Percentiles rank a stretch among this genome's conserved stretches.
These are phyloP conservation scores for Calosoma granatense DNA, from an alignment of 1,140 invertebrate species.

Conservation along the genomic window DNA sequence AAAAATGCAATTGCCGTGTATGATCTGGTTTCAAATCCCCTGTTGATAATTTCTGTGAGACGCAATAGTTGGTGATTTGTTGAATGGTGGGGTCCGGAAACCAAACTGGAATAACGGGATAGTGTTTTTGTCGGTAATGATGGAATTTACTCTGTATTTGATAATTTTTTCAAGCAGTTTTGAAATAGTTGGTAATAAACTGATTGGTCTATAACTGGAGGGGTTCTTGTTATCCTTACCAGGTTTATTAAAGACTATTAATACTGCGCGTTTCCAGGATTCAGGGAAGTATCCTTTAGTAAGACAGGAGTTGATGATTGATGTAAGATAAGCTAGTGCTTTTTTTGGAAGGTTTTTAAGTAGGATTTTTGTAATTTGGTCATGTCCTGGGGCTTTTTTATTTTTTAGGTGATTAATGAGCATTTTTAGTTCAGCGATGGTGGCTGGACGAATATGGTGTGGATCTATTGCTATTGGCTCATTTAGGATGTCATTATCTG, in stretches of 20 bases:
- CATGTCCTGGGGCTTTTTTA: background rate
- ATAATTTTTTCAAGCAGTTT: slow-evolving; percentile 20
- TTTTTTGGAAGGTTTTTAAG: background rate
- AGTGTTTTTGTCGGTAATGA: background rate
- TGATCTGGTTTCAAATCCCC: slow-evolving; percentile 14
- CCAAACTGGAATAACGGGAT: slow-evolving; percentile 16
- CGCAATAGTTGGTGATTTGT: slow-evolving; percentile 18
- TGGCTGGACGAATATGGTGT: background rate
- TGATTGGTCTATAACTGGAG: slow-evolving; percentile 19
- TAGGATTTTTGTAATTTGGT: background rate
- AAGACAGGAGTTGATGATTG: too few species aligned
- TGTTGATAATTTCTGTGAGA: background rate
- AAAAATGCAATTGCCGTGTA: slow-evolving; percentile 21
- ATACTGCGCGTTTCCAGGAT: background rate
- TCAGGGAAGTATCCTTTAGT: slow-evolving; percentile 10
- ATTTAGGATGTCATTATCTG: background rate
- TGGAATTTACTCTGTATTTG: slow-evolving; percentile 9
- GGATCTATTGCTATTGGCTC: background rate
- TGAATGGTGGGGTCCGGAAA: slow-evolving; percentile 12
- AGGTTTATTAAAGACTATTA: slow-evolving; percentile 9
- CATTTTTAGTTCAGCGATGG: background rate
- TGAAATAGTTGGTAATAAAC: slow-evolving; percentile 15
- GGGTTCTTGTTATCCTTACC: background rate
- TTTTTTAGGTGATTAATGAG: background rate
- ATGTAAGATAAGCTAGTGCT: too few species aligned